Base-by-base conservation (phyloP, 2,888 invertebrate species). In the Leucania comma region DNA sequence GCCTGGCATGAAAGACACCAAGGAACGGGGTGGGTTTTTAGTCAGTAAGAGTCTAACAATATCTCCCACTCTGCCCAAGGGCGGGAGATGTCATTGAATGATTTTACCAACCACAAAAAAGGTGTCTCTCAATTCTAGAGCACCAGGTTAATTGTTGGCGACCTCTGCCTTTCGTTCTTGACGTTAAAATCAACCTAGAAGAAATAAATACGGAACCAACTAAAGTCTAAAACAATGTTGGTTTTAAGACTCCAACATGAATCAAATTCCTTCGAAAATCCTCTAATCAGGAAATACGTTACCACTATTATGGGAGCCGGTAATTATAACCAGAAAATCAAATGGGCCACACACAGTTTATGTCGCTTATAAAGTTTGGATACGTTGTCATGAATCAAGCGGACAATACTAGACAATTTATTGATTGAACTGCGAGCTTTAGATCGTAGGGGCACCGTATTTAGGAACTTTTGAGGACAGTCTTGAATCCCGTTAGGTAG, bases 371-470 rank as follows among this genome's bases (percentile, higher is more conserved):
- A 83, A 84, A 88, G 82, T 82, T 86, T 64, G 65, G 78, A 85
- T 86, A 77, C 83, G 74, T 56, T 73, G 82, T 87, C 74, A 87
- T 91, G 91, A 91, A 91, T 91, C 91, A 91, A 85, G 69, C 78
- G 80, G 88, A 92, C 93, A 92, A 90, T 92, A 88, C 87, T 86
- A 81, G 86, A 90, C 92, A 84, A 85, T 93, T 93, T 94, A 94
- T 93, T 93, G 93, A 94, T 92, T 90, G 88, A 89, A 89, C 86
- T 85, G 81, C 81, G 81, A 85, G 82, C 84, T 85, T 86, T 80
- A 65, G 60, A 65, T 60, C 48, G 73, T 87, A 80, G 77, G 66
- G 83, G 77, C 66, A 83, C 91, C 86, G 90, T 81, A 42, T 8
- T 57, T 2, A 1, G 1, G 6, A 17, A 17, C 4, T 20, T 3